These are phyloP conservation scores for Cerceris rybyensis DNA, from an alignment of 2,888 invertebrate genomes.

Conservation along the genomic window DNA sequence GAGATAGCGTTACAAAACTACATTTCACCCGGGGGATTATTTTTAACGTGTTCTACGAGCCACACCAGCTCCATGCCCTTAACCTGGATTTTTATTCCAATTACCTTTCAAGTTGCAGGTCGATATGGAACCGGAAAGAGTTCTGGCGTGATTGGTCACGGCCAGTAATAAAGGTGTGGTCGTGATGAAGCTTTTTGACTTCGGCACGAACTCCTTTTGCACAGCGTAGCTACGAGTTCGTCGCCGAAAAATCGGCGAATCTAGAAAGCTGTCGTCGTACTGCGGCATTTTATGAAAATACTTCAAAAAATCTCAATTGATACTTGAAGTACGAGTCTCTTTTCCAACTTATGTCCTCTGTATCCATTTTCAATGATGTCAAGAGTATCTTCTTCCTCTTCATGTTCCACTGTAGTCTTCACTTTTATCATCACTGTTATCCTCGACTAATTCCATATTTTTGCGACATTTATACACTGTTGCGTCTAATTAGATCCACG, in stretches of 20 bases:
- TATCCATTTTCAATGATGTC: not conserved
- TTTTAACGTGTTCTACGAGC: not conserved
- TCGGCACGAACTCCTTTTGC: conserved; percentile 75
- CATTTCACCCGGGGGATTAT: not conserved
- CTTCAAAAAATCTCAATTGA: conserved; percentile 7
- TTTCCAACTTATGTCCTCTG: not conserved
- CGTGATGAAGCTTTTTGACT: conserved; percentile 76
- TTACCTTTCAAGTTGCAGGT: conserved; percentile 78
- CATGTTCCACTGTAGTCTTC: not conserved
- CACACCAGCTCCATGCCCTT: conserved; percentile 41
- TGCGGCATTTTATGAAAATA: conserved; percentile 75
- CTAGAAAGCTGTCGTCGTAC: conserved; percentile 79
- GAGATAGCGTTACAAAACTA: too few relatives aligned
- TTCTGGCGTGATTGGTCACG: conserved; percentile 77
- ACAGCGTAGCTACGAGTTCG: conserved; percentile 79
- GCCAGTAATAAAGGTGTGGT: conserved; percentile 78
- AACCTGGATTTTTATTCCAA: conserved; percentile 59
- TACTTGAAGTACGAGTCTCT: conserved; percentile 3
- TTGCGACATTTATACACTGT: too few relatives aligned
- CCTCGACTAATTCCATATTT: not conserved
- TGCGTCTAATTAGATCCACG: too few relatives aligned
- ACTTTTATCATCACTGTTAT: not conserved
- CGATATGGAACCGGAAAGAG: conserved; percentile 76
- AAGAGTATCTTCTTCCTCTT: not conserved
- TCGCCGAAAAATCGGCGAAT: conserved; percentile 79